Evolutionary conservation across 2,113 vertebrate species (phyloP), one percentile per base, ranked within the genome.

Genomic region (Amia ocellicauda): DNA sequence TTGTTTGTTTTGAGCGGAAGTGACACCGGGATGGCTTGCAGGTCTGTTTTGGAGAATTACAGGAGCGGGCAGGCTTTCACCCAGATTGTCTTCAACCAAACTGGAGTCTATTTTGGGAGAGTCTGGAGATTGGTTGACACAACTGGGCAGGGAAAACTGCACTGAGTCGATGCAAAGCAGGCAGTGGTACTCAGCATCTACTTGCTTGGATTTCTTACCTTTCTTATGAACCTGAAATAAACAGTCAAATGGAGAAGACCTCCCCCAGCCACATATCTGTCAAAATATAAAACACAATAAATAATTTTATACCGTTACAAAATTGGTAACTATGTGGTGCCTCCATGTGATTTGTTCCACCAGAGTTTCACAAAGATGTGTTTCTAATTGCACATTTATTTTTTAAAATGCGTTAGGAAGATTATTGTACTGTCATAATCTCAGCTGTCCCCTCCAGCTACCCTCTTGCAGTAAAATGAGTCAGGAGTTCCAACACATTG

Each of bases 191-290:
- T 63, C 42, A 27, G 58, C 40, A 2, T 78, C 76, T 14, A 71
- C 82, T 2, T 28, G 40, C 67, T 64, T 88, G 1, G 51, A 2
- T 72, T 83, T 88, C 57, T 66, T 85, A 36, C 60, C 31, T 63
- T 63, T 85, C 69, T 84, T 90, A 65, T 75, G 82, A 27, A 81
- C 52, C 68, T 84, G 74, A 69, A 89, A 64, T 50, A 83, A 69
- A 69, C 80, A 83, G 64, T 84, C 83, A 10, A 79, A 69, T 10
- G 88, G 83, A 52, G 81, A 71, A 22, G 69, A 76, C 70, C 75
- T 83, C 62, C 73, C 79, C 91, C 94, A 93, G 26, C 91, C 88
- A n/a, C 70, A 74, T 29, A 91, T 85, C 92, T 93, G 83, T 59
- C 61, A 68, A 64, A 27, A 69, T 26, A 62, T 8, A 71, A 68